These are phyloP conservation scores for Macrophya alboannulata DNA, from an alignment of 2,888 invertebrate genomes.

Conservation along the genomic window DNA sequence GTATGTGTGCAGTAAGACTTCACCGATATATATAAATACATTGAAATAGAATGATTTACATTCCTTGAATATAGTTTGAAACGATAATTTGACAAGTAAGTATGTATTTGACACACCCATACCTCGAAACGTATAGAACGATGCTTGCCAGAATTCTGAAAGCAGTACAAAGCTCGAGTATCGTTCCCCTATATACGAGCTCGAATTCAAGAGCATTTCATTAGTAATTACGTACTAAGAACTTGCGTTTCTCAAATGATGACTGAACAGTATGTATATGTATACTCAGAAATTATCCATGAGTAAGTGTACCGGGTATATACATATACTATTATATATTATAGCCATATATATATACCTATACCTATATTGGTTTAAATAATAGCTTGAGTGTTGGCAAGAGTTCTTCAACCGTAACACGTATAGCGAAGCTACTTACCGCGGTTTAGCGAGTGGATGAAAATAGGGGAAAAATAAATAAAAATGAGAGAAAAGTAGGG, in stretches of 20 bases:
- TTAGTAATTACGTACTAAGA: constrained; percentile 24
- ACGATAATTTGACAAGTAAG: background rate
- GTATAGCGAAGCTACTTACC: constrained; percentile 20
- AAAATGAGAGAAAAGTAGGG: constrained; percentile 11
- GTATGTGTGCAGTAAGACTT: background rate
- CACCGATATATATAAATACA: background rate
- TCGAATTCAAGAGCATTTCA: background rate
- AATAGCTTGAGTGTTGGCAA: constrained; percentile 17
- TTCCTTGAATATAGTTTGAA: background rate
- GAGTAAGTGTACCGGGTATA: background rate
- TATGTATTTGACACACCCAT: background rate
- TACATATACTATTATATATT: no score
- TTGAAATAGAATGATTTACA: constrained; percentile 7
- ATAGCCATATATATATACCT: background rate
- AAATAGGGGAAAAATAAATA: constrained; percentile 35
- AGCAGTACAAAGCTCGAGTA: background rate
- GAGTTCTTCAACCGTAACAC: constrained; percentile 32
- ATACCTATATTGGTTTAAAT: constrained; percentile 21
- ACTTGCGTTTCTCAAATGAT: constrained; percentile 20
- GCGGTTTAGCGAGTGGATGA: constrained; percentile 44
- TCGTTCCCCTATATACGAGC: background rate
- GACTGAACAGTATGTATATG: constrained; percentile 5
- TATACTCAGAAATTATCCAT: constrained; percentile 19
- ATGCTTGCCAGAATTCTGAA: background rate
- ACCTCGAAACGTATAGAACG: background rate